phyloP scores from a whole-genome alignment of 2,113 vertebrate genomes.

The Aphyosemion australe region DNA sequence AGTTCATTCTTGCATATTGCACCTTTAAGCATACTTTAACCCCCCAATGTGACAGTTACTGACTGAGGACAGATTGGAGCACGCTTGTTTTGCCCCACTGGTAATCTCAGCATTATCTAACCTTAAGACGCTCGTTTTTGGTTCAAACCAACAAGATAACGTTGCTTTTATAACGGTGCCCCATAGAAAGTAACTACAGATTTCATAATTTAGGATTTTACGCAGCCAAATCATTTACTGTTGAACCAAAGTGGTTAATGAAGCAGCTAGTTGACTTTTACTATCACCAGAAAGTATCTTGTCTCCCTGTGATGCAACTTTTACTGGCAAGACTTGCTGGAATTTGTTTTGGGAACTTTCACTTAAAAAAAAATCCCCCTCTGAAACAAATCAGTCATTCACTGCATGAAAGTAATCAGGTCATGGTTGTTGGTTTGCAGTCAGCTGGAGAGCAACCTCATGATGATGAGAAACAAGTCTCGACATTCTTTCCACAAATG shows the following conservation, averaged over 20 bases:
- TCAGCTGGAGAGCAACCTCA: slow-evolving; percentile 33
- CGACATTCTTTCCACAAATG: slow-evolving; percentile 58
- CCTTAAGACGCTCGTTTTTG: too few species aligned
- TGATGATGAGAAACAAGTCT: slow-evolving; percentile 59
- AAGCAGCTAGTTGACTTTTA: neutral
- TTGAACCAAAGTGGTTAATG: neutral
- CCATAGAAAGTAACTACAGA: too few species aligned
- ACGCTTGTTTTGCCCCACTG: too few species aligned
- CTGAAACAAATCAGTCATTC: slow-evolving; percentile 40
- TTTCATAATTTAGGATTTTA: too few species aligned
- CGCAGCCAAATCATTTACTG: neutral
- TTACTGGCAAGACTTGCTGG: neutral
- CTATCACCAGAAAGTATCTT: neutral
- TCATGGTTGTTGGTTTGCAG: slow-evolving; percentile 28
- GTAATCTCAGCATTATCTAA: too few species aligned
- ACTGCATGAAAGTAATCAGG: slow-evolving; percentile 11
- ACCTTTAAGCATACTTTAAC: neutral
- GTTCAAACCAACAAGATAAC: too few species aligned
- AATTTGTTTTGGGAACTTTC: slow-evolving; percentile 11
- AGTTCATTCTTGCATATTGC: too few species aligned
- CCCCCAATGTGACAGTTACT: neutral
- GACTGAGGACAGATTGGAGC: too few species aligned
- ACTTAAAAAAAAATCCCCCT: slow-evolving; percentile 5
- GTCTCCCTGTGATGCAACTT: slow-evolving; percentile 2
- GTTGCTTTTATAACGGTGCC: too few species aligned